Base-by-base conservation (phyloP, 1,140 invertebrate genomes). In the Rhizoglyphus robini region DNA sequence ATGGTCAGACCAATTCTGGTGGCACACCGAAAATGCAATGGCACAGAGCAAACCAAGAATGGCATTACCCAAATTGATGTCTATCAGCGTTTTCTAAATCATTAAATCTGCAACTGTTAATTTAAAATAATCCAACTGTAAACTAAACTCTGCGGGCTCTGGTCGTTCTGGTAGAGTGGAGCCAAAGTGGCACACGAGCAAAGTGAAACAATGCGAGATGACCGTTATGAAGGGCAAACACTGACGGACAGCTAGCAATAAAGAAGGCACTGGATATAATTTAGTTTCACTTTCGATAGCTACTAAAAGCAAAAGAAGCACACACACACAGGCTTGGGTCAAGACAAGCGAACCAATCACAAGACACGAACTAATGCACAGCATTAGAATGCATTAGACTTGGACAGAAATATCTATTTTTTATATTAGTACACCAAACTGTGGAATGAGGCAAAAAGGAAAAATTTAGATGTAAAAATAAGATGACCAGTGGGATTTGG, bases 121-220 rank as follows among this genome's bases (percentile, higher is more conserved):
- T 54, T 54, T 54, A 54, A 54, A 54, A 54, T 54, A 54, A 54
- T 54, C 51, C 51, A 54, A 54, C 8, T 54, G 51, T 54, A 54
- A 54, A 27, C 23, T 23, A 46, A 46, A 23, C 41, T 15, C 23
- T 46, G 41, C 41, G 23, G 41, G 15, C 15, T 15, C 23, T 23
- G 23, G 41, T 15, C 23, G 41, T 23, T 15, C 15, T 15, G 15
- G 41, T 23, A 15, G 23, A 15, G 23, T 15, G 15, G 15, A 46
- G 23, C 41, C 41, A 46, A 23, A 46, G 41, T 15, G 41, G 15
- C n/a, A n/a, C n/a, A n/a, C n/a, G n/a, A n/a, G n/a, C n/a, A n/a
- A n/a, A n/a, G n/a, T n/a, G n/a, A n/a, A n/a, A n/a, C n/a, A n/a
- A n/a, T n/a, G n/a, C n/a, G n/a, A n/a, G 51, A 54, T 54, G 51